Evolutionary conservation across 2,113 vertebrate genomes (phyloP), one percentile per base, ranked within the genome.

Genomic region (Caranx ignobilis): DNA sequence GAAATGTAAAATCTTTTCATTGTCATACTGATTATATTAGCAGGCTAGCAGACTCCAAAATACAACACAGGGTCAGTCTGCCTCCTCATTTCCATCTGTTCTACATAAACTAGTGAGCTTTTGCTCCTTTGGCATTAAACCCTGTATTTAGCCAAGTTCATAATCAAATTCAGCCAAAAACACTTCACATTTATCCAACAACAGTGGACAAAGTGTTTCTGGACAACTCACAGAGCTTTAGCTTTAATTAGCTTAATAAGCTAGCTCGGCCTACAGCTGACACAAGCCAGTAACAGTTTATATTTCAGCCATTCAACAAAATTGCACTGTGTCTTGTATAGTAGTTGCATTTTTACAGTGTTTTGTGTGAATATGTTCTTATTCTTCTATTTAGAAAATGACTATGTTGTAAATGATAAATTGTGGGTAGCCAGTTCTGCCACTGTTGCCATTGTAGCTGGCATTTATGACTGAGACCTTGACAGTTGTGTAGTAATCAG

Each of bases 381-480:
- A 37, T 37, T 37, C 35, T 37, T 4, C 35, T 26, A 26, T 26
- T 26, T 26, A 26, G 26, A 26, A 26, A 26, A 26, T 26, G 26
- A 26, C 26, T 26, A 26, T 26, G 26, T 26, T 26, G 26, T 26
- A 26, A 26, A 26, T 26, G 26, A 26, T 5, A 37, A 37, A 37
- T 12, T 45, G 35, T 37, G 35, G 3, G 12, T 12, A 9, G 43
- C 43, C 4, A 45, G 11, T 11, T 11, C 43, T 45, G 43, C 12
- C 43, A 9, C 35, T 37, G 35, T 37, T 37, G 7, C 35, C 35
- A 37, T 37, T 37, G 6, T 31, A 48, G 45, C 50, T 19, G 21
- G 57, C 32, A 35, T 59, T 34, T 59, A 13, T 50, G 70, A 57
- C 60, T 50, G 71, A 45, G 48, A 59, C 26, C 37, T 62, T 13